Evolutionary conservation across 30 jellyfish, hydroid and myxozoan genomes (phyloP).

Genomic region (Hydractinia symbiolongicarpus): DNA sequence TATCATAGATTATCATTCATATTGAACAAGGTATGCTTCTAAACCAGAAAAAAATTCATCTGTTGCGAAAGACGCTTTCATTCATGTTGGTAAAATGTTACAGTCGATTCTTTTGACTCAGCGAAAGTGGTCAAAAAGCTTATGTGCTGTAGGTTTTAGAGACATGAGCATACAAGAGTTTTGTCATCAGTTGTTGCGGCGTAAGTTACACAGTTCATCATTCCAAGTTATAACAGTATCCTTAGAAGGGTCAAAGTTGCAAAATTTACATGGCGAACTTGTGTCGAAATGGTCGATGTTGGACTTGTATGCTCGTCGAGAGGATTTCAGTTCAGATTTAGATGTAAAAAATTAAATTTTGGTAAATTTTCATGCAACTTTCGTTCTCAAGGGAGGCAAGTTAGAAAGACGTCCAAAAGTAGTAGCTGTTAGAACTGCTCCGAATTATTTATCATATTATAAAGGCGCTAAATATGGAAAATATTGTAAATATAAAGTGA

Average conservation of each 20-base stretch:
- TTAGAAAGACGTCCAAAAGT: background rate
- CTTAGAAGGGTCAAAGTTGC: background rate
- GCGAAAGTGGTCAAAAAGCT: background rate
- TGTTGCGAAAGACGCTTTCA: background rate
- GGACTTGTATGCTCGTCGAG: background rate
- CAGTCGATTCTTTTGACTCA: background rate
- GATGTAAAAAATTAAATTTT: constrained; percentile 15
- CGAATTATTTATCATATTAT: constrained; percentile 23
- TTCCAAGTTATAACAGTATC: background rate
- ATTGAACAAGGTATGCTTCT: constrained; percentile 35
- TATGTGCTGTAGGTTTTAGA: background rate
- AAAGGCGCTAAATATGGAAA: constrained; percentile 16
- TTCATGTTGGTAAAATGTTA: background rate
- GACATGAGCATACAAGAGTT: background rate
- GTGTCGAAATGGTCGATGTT: background rate
- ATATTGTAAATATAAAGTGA: constrained; percentile 21
- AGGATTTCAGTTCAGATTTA: background rate
- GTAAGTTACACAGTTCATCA: background rate
- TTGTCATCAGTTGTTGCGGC: background rate
- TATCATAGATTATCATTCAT: too few relatives aligned
- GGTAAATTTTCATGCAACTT: constrained; percentile 23
- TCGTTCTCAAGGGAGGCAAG: constrained; percentile 15
- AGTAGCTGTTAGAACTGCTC: constrained; percentile 15
- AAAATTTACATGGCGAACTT: background rate
- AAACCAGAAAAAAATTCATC: constrained; percentile 6